Evolutionary conservation across 2,888 invertebrate species (phyloP), one percentile per base, ranked within the genome.

Genomic region (Leptopterna dolabrata): DNA sequence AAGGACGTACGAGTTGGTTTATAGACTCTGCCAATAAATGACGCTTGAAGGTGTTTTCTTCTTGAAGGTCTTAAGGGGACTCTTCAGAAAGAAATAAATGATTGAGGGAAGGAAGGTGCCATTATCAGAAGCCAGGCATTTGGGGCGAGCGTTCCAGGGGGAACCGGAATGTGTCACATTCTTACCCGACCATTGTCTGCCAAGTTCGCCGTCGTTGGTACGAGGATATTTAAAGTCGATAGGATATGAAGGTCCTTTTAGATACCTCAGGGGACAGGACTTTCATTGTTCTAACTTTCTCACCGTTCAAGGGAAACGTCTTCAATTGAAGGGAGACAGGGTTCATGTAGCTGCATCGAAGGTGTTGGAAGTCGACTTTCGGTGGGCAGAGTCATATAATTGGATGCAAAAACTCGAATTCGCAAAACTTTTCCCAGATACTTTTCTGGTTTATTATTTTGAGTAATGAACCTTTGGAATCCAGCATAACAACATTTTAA

Each of bases 161-260:
- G 71, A 85, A 14, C 55, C 85, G 71, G 73, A 85, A 85, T 81
- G 85, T 85, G 85, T 85, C 71, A 85, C 85, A 85, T 85, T 85
- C 85, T 71, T 45, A 43, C 73, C 76, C 55, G 24, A 30, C 85
- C 73, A 85, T 85, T 85, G 85, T 85, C 81, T 81, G 81, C 27
- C 9, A 55, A 47, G 30, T n/a, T 30, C 30, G 55, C 55, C n/a
- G 81, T 51, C 6, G 55, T n/a, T 41, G 19, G 30, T n/a, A 70
- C 63, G 73, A 27, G 85, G 45, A 73, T 73, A 85, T 85, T 85
- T 45, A 85, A 73, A 71, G 85, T 45, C 85, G 71, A 45, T 63
- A 11, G 63, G 63, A 63, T 63, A 63, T 63, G 63, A 63, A 63
- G 63, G 27, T 63, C 63, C 63, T 63, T 27, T 63, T 24, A 45